Evolutionary conservation across 2,888 invertebrate species (phyloP), one percentile per base, ranked within the genome.

Genomic region (Thera britannica): DNA sequence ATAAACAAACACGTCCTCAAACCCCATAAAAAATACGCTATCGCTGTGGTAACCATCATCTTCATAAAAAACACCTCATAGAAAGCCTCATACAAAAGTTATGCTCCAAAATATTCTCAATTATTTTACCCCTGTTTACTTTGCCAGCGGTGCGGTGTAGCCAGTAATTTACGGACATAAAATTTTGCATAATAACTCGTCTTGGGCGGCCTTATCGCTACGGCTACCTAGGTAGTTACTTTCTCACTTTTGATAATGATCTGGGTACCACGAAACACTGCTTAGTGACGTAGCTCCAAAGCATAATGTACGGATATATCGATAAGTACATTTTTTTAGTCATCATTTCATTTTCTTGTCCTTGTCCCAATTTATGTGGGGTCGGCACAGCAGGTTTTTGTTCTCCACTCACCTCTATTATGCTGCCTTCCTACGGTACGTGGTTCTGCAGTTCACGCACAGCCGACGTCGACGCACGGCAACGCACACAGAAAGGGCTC

Each of bases 131-230:
- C 65, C 64, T 72, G 67, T 75, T 75, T 74, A 67, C 71, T 70
- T 74, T 70, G 58, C 68, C 69, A 68, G 23, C 23, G 23, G 23
- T 54, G 58, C 65, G 54, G 70, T 55, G 70, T 65, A 48, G 35
- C 67, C 59, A 49, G 74, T 71, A 74, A 74, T 75, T 75, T 72
- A 72, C 72, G 59, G 62, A 69, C 75, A 72, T 75, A 72, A 74
- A 76, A 76, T 76, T 75, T 75, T 67, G 71, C 76, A 73, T 75
- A 75, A 76, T 74, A 75, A 74, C 76, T 74, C 74, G 72, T 72
- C 68, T 73, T 73, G 75, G 69, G 66, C 67, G 68, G 70, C 62
- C 72, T 76, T 76, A 76, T 76, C 76, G 72, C 72, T 61, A 60
- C 70, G 69, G 70, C 68, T 72, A 72, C 73, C 69, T 72, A 76